Evolutionary conservation across 2,888 invertebrate species (phyloP).

Genomic region (Polyploca ridens): DNA sequence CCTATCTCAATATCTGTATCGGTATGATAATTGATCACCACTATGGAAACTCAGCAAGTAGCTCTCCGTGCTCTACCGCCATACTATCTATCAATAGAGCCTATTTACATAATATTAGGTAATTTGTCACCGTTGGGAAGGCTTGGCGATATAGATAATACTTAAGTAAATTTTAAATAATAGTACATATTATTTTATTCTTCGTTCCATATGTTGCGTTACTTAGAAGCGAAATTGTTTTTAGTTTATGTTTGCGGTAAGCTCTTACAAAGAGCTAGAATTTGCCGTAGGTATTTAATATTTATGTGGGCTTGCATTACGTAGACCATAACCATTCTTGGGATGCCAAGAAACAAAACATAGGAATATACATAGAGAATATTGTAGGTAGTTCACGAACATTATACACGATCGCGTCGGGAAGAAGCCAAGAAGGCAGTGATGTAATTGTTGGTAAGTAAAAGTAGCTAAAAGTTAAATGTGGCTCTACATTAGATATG

Average conservation of each 20-base stretch:
- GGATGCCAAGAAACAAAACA: background rate
- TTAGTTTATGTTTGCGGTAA: background rate
- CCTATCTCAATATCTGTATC: conserved; percentile 21
- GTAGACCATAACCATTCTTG: background rate
- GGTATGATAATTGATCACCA: conserved; percentile 32
- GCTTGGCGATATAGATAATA: background rate
- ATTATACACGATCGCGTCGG: background rate
- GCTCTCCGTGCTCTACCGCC: conserved; percentile 20
- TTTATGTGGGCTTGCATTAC: background rate
- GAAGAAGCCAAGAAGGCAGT: background rate
- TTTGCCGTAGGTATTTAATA: background rate
- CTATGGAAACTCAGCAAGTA: conserved; percentile 27
- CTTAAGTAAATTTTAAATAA: too few relatives aligned
- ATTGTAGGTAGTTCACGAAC: background rate
- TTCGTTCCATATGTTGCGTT: background rate
- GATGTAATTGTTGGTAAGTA: background rate
- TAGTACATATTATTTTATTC: background rate
- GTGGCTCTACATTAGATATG: too few relatives aligned
- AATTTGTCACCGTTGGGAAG: background rate
- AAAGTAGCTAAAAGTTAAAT: too few relatives aligned
- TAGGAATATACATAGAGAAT: background rate
- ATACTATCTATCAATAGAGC: conserved; percentile 28
- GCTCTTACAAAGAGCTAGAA: background rate
- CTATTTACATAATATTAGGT: conserved; percentile 33
- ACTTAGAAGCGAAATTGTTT: background rate